Conservation (phyloP, 1,140 invertebrate genomes). For the Drusus annulatus region DNA sequence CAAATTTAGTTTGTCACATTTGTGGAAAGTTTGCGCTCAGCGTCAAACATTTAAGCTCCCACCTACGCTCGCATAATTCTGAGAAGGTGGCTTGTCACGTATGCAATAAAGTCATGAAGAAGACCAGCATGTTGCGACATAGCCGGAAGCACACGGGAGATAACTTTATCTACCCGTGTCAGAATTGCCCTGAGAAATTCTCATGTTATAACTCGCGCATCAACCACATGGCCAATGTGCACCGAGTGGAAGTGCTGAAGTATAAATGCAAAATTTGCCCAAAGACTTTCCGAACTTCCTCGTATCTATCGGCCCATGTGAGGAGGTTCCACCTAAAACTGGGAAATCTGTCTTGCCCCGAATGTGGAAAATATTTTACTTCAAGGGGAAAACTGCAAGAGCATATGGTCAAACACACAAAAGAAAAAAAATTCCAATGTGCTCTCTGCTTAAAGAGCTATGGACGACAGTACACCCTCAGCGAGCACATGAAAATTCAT, state of each 20-base stretch:
- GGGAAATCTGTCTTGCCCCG: slow-evolving; percentile 62
- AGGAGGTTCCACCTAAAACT: slow-evolving; percentile 65
- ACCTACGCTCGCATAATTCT: slow-evolving; percentile 46
- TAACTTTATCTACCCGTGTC: slow-evolving; percentile 64
- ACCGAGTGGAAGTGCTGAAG: slow-evolving; percentile 59
- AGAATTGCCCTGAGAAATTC: slow-evolving; percentile 68
- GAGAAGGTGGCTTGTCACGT: slow-evolving; percentile 33
- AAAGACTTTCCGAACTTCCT: slow-evolving; percentile 63
- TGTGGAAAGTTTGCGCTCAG: slow-evolving; percentile 62
- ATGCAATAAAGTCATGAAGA: slow-evolving; percentile 54
- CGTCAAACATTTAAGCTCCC: slow-evolving; percentile 4
- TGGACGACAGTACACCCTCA: slow-evolving; percentile 69
- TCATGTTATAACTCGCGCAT: slow-evolving; percentile 67
- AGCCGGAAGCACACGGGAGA: slow-evolving; percentile 55
- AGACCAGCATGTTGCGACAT: slow-evolving; percentile 45
- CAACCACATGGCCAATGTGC: slow-evolving; percentile 65
- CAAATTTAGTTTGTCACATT: slow-evolving; percentile 58
- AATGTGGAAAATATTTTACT: slow-evolving; percentile 65
- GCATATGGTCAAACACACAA: slow-evolving; percentile 71
- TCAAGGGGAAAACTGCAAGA: slow-evolving; percentile 63
- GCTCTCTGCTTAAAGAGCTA: slow-evolving; percentile 69
- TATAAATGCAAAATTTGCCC: slow-evolving; percentile 64
- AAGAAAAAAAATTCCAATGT: slow-evolving; percentile 71
- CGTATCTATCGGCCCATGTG: slow-evolving; percentile 61
- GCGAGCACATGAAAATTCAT: slow-evolving; percentile 86